phyloP scores from a whole-genome alignment of 2,888 invertebrate species.

The Nephrotoma appendiculata region DNA sequence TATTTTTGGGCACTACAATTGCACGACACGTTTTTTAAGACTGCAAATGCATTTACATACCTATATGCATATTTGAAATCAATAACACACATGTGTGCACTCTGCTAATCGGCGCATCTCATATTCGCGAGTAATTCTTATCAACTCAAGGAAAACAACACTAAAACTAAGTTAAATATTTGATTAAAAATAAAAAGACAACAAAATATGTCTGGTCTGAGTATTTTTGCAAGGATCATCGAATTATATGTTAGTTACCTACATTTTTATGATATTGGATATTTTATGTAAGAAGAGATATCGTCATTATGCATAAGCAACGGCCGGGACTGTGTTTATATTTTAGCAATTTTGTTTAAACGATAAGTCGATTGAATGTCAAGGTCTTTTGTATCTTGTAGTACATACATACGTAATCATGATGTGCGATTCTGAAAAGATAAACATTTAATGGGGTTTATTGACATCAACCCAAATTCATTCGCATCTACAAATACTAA shows the following conservation, averaged over 20 bases:
- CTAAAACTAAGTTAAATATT: background rate
- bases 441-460: background rate
- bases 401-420: too few relatives aligned
- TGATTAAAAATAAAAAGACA: background rate
- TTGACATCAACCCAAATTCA: background rate
- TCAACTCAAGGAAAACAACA: background rate
- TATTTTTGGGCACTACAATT: too few relatives aligned
- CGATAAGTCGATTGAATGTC: background rate
- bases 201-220: background rate
- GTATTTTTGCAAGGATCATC: background rate
- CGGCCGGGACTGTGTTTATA: background rate
- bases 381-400: too few relatives aligned
- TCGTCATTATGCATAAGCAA: background rate
- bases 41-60: background rate
- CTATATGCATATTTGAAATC: background rate
- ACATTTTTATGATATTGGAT: background rate
- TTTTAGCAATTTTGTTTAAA: background rate
- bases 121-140: background rate
- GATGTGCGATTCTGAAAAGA: too few relatives aligned
- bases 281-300: background rate
- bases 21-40: too few relatives aligned
- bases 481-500: background rate
- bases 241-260: background rate
- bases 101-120: background rate
- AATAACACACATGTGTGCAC: background rate